Evolutionary conservation across 2,113 vertebrate species (phyloP), one percentile per base, ranked within the genome.

Genomic region (Asarcornis scutulata): DNA sequence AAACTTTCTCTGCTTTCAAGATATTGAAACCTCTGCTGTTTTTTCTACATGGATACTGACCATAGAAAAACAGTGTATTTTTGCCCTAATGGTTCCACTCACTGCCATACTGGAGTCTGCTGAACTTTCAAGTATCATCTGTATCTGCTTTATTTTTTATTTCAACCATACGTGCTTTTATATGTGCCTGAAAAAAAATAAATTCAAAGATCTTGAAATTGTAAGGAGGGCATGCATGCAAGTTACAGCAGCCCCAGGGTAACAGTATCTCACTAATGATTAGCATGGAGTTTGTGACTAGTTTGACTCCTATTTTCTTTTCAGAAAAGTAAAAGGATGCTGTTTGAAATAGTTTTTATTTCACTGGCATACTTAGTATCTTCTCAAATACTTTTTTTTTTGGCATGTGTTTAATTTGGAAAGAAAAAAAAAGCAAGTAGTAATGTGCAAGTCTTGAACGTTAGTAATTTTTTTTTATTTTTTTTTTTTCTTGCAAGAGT

Each of bases 101-200:
- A 1, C 36, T 94, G 67, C 58, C 18, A 2, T 79, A 53, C 31
- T 78, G 34, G 71, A 89, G 62, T 36, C 72, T 91, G 22, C 52
- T n/a, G 59, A 89, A 91, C 78, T 97, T 95, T 91, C 72, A 86
- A 88, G 82, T 82, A 34, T 97, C 91, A 91, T 96, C 94, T 97
- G 71, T 79, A 74, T 95, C 85, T 94, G 63, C 44, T 97, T 97
- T 95, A 76, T 83, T 97, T 98, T 97, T 97, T 25, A 96, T 97
- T 97, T 97, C 89, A 97, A 97, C 83, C 75, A 93, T 95, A 86
- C 22, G 2, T 95, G 64, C 50, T 97, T 96, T 96, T 96, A 83
- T 82, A 92, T 56, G 56, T 91, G 84, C 78, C 93, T 97, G 83
- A 95, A 96, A 96, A 95, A 95, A 96, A 60, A 36, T 2, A 89